A percentile compares a stretch with the other conserved stretches of the same genome.
Evolutionary conservation across 2,888 invertebrate species (phyloP).

Genomic region (Thysanoteuthis rhombus): DNA sequence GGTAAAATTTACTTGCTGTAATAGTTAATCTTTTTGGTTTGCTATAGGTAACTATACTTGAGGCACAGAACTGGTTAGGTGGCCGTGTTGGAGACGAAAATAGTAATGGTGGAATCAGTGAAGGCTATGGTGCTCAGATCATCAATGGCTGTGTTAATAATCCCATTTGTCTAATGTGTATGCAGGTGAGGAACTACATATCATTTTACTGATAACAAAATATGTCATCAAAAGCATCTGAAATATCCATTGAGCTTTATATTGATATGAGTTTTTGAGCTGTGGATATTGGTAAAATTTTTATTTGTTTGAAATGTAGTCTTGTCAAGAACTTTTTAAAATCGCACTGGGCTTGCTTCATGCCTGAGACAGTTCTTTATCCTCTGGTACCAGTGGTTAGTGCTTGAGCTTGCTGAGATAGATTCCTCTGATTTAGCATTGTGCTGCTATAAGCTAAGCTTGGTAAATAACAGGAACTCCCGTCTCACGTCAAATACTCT

Average conservation of each 20-base stretch:
- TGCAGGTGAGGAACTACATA: constrained; percentile 64
- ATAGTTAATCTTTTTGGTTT: background rate
- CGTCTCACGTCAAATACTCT: no score
- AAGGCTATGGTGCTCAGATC: constrained; percentile 69
- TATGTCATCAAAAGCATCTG: background rate
- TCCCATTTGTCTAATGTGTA: constrained; percentile 69
- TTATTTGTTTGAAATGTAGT: no score
- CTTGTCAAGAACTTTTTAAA: no score
- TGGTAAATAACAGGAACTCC: background rate
- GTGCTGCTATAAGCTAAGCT: no score
- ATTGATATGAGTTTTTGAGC: background rate
- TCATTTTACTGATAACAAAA: background rate
- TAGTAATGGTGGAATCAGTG: constrained; percentile 53
- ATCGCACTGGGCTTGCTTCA: no score
- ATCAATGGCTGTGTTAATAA: constrained; percentile 70
- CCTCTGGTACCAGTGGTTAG: no score
- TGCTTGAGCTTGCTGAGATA: no score
- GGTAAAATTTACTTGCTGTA: background rate
- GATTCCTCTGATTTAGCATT: no score
- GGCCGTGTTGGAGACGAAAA: constrained; percentile 67
- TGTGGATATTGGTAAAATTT: background rate
- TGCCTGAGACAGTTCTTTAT: no score
- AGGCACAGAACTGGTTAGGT: constrained; percentile 68
- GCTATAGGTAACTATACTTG: constrained; percentile 67
- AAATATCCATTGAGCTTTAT: background rate